Evolutionary conservation across 2,797 vertebrate species (phyloP).

Genomic region (Mus caroli): DNA sequence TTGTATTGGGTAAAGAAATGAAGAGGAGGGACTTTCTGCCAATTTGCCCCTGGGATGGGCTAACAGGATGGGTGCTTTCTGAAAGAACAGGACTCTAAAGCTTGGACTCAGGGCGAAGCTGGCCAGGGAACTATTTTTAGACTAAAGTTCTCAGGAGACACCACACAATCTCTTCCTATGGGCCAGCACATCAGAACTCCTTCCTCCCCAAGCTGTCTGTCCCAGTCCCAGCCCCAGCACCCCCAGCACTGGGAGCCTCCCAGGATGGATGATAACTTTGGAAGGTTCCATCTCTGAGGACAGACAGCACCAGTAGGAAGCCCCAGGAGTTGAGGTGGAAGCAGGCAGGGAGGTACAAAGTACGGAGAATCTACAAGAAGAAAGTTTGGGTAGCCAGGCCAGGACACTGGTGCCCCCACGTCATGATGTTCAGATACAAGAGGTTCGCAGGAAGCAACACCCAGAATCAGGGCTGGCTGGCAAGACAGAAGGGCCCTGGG

Average conservation of each 20-base stretch:
- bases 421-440: neutral
- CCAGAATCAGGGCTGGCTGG: neutral
- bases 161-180: neutral
- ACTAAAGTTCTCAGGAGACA: neutral
- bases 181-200: no score
- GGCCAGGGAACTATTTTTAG: neutral
- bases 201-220: fast-evolving
- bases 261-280: neutral
- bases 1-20: constrained; percentile 10
- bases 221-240: neutral
- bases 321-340: neutral
- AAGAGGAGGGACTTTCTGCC: constrained; percentile 66
- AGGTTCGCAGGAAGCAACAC: neutral
- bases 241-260: neutral
- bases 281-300: neutral
- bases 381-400: neutral
- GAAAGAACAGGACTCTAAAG: neutral
- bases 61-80: fast-evolving
- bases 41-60: constrained; percentile 69
- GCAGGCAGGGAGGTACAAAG: neutral
- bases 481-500: neutral
- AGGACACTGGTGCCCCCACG: neutral
- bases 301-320: neutral
- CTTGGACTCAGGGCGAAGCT: neutral
- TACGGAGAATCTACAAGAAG: no score